phyloP scores from a whole-genome alignment of 2,113 vertebrate species.

The Catharus bicknelli region DNA sequence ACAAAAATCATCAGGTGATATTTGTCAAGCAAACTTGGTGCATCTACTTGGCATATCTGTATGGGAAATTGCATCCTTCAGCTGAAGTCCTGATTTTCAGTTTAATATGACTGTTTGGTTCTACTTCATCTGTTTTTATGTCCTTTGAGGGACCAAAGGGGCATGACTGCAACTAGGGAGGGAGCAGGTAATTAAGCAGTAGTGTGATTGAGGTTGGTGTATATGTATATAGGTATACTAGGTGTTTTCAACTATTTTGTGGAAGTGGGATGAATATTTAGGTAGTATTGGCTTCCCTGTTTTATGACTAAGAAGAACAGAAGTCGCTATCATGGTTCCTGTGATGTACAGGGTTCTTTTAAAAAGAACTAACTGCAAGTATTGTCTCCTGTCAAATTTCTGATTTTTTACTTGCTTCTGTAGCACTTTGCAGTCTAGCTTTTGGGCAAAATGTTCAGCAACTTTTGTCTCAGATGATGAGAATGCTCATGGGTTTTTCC shows the following conservation, averaged over 20 bases:
- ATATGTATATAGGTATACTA: background rate
- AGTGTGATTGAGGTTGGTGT: background rate
- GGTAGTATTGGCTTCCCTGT: background rate
- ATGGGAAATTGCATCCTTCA: background rate
- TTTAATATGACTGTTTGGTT: background rate
- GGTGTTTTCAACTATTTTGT: background rate
- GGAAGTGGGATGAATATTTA: background rate
- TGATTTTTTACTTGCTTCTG: constrained; percentile 4
- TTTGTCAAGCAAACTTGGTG: background rate
- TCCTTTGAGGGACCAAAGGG: background rate
- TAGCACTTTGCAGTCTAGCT: background rate
- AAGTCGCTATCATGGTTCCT: background rate
- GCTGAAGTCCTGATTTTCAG: background rate
- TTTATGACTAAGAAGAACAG: background rate
- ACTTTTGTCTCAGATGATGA: background rate
- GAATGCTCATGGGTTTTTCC: background rate
- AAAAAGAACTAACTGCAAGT: background rate
- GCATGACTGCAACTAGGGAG: accelerated
- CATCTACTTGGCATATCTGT: background rate
- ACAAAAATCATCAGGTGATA: background rate
- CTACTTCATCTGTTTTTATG: background rate
- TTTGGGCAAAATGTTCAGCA: constrained; percentile 37
- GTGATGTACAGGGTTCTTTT: background rate
- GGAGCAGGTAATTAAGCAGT: background rate
- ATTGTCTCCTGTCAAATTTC: constrained; percentile 9